Percentiles rank a stretch among this genome's conserved stretches.
Evolutionary conservation across 1,140 invertebrate genomes (phyloP).

Genomic region (Elymnias hypermnestra): DNA sequence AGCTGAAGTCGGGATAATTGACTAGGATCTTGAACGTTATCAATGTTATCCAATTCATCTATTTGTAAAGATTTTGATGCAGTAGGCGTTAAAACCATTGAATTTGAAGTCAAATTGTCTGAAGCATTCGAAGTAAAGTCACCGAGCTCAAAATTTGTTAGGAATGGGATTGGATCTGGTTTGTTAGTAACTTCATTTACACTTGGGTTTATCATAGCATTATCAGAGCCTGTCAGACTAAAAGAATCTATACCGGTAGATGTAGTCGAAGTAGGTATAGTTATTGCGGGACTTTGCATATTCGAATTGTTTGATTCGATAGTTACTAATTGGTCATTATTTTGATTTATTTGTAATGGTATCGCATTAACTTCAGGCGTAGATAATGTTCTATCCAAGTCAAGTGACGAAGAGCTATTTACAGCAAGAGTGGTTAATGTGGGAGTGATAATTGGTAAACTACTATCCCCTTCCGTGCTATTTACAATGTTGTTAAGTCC

Average conservation of each 20-base stretch:
- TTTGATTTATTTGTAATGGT: not conserved
- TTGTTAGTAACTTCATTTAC: constrained; percentile 36
- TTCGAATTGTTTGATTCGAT: no score
- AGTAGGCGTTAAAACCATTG: constrained; percentile 7
- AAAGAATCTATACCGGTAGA: not conserved
- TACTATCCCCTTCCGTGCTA: constrained; percentile 33
- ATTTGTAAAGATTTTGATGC: constrained; percentile 16
- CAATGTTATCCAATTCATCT: constrained; percentile 28
- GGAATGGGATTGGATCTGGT: constrained; percentile 33
- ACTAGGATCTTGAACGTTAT: constrained; percentile 44
- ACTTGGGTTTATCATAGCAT: constrained; percentile 3
- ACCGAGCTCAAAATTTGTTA: constrained; percentile 37
- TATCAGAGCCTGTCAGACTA: not conserved
- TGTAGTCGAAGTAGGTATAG: not conserved
- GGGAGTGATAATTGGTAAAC: constrained; percentile 20
- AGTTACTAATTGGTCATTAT: no score
- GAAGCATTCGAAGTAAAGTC: constrained; percentile 28
- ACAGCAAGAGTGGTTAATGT: constrained; percentile 34
- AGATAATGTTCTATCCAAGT: constrained; percentile 20
- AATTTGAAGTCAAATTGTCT: constrained; percentile 6
- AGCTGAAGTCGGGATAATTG: constrained; percentile 53
- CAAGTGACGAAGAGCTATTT: constrained; percentile 39
- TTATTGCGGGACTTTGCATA: not conserved
- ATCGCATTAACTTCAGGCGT: constrained; percentile 24
- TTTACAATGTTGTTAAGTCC: constrained; percentile 40